Base-by-base conservation (phyloP, 2,113 vertebrate species). In the Sinocyclocheilus anophthalmus region DNA sequence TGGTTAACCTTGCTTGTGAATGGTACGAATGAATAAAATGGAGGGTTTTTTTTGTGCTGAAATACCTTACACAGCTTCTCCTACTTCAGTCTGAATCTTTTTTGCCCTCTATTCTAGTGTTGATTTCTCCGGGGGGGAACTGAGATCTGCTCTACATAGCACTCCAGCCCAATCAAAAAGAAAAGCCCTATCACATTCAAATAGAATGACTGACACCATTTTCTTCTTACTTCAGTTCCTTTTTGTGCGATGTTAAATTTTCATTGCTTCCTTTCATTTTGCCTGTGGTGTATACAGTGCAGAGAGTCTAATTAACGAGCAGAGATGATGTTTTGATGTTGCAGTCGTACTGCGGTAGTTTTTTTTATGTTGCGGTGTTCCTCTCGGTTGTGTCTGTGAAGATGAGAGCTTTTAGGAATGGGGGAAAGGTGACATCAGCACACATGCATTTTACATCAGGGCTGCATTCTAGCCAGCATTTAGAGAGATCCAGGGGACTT, bases 381-480 rank as follows among this genome's bases (percentile, higher is more conserved):
- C n/a, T 45, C 20, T 18, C 0, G 12, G 12, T 37, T 45, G 13
- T 65, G 16, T 80, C 55, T 61, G 57, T 59, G 77, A 3, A 67
- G 39, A 65, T 45, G 39, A 26, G 65, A 39, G 61, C 73, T 76
- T 76, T 76, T 76, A 76, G 45, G n/a, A 48, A 24, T 12, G 33
- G 18, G 59, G 8, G n/a, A 18, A 42, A 67, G 79, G 20, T 83
- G 65, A 83, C 48, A 83, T 72, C 48, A 70, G 67, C 48, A 72
- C 65, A 39, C 48, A 72, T 72, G 81, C 65, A 83, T 83, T 72
- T 83, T 83, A 72, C 81, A 83, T 83, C 26, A 83, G 65, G 4
- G 16, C 42, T 67, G 61, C 39, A 81, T 81, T 81, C 78, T 48
- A 53, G 59, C 78, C 57, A 81, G 37, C 59, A 24, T 81, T 81